Base-by-base conservation (phyloP, 2,113 vertebrate genomes). In the Rhinoderma darwinii region DNA sequence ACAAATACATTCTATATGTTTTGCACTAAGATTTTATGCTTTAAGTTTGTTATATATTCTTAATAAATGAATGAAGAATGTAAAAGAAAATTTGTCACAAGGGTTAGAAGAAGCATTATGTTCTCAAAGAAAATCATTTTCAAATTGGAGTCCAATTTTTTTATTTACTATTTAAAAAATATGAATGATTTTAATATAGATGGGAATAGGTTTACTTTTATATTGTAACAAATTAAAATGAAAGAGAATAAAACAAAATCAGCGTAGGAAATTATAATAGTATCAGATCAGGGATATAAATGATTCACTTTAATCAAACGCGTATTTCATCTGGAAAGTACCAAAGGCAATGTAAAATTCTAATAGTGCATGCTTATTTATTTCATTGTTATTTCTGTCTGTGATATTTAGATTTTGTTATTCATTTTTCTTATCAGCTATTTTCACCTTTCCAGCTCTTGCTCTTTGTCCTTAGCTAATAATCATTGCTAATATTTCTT, bases 381-480 rank as follows among this genome's bases (percentile, higher is more conserved):
- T 56, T 80, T 37, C 47, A 56, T 80, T 35, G 59, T 6, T 25
- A 61, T 41, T 47, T 82, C 11, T 17, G 25, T 47, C 56, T 63
- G 20, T 81, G 39, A 61, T 66, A 82, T 18, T 66, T 30, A 15
- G 39, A 66, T 44, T 44, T 37, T 54, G 12, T 32, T 5, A 66
- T 43, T 63, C 47, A 17, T 80, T 63, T n/a, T 43, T 41, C 56
- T 18, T 66, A 61, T 43, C 51, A 63, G n/a, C 30, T 82, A 7
- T 82, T 82, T 41, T 82, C 79, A 47, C 79, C 59, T 66, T 82
- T 47, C 17, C 37, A 43, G 37, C 43, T 81, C 56, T 41, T 59
- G 35, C 41, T 81, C 39, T 27, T 61, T 27, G 20, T 56, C 32
- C 59, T 20, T 30, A 32, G 9, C 15, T 66, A 66, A 66, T 66